phyloP scores from a whole-genome alignment of 2,113 vertebrate genomes.

The Erinaceus europaeus region DNA sequence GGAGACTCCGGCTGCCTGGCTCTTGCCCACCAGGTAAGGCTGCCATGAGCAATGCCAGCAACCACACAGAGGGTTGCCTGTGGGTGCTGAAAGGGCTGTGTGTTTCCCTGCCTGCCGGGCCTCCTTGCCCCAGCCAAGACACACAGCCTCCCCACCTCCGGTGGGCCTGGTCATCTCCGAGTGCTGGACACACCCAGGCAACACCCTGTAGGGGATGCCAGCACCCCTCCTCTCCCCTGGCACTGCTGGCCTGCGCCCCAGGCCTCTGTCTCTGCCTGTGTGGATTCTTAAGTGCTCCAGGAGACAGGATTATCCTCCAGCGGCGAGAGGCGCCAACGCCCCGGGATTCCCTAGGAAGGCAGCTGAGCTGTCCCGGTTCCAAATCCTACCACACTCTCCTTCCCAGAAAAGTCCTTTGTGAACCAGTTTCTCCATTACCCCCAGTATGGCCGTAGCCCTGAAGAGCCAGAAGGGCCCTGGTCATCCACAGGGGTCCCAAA shows the following conservation, averaged over 20 bases:
- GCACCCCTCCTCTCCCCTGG: background rate
- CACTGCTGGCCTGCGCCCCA: background rate
- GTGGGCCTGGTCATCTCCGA: background rate
- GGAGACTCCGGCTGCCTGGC: background rate
- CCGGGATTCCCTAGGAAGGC: background rate
- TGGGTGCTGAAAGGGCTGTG: conserved; percentile 7
- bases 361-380: background rate
- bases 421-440: background rate
- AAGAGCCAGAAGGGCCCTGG: too few relatives aligned
- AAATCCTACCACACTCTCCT: fast-evolving
- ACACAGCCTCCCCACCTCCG: background rate
- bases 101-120: conserved; percentile 10
- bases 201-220: background rate
- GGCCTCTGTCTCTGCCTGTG: background rate
- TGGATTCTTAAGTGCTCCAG: background rate
- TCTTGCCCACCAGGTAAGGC: background rate
- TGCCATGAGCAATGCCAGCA: background rate
- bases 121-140: background rate
- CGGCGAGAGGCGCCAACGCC: background rate
- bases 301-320: background rate
- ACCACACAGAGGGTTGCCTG: conserved; percentile 49
- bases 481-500: background rate
- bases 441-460: background rate
- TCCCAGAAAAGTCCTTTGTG: background rate
- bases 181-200: background rate